phyloP scores from a whole-genome alignment of 2,888 invertebrate genomes.

The Volucella inflata region DNA sequence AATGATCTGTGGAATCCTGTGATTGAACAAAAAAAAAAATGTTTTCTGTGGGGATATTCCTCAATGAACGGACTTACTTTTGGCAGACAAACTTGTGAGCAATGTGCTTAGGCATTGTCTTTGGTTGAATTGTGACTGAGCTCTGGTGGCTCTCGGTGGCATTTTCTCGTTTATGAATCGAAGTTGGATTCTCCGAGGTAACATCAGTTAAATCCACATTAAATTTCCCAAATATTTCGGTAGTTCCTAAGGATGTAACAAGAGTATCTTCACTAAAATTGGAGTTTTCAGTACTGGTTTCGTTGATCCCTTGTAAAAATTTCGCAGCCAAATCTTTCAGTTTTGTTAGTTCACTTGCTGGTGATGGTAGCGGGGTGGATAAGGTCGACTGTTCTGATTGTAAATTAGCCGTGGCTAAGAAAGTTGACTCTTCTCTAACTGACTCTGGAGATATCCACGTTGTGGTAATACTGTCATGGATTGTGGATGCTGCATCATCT shows the following conservation, averaged over 20 bases:
- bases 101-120: conserved; percentile 60
- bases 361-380: conserved; percentile 50
- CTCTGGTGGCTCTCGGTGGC: conserved; percentile 42
- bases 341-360: conserved; percentile 76
- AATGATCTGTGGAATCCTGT: conserved; percentile 88
- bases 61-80: conserved; percentile 31
- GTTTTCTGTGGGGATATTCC: too few relatives aligned
- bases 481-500: conserved; percentile 15
- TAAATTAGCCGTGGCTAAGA: too few relatives aligned
- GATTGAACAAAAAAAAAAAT: neutral
- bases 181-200: conserved; percentile 32
- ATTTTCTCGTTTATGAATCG: conserved; percentile 55
- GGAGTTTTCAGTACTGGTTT: conserved; percentile 35
- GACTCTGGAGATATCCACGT: neutral
- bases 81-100: conserved; percentile 59
- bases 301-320: conserved; percentile 68
- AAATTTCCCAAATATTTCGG: conserved; percentile 60
- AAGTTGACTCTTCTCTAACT: neutral
- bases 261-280: conserved; percentile 34
- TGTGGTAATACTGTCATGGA: conserved; percentile 1
- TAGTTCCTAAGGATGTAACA: conserved; percentile 15
- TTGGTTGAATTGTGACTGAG: conserved; percentile 2
- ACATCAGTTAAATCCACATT: conserved; percentile 28
- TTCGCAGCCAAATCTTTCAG: conserved; percentile 76
- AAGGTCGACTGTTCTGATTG: neutral